A percentile compares a stretch with the other conserved stretches of the same genome.
phyloP scores from a whole-genome alignment of 2,113 vertebrate species.

The Rhegmatorhina hoffmannsi region DNA sequence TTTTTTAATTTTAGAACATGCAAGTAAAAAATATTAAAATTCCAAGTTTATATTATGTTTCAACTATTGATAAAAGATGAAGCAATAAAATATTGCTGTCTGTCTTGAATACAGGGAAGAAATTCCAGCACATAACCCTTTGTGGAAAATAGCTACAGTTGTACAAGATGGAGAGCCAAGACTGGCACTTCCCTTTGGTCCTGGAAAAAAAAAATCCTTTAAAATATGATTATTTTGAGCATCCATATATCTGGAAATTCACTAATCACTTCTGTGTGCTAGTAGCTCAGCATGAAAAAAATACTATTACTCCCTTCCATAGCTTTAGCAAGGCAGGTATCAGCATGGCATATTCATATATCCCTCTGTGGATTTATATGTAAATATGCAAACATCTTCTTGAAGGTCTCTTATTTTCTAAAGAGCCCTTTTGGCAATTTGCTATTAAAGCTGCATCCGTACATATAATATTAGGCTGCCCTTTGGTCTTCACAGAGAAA shows the following conservation, averaged over 20 bases:
- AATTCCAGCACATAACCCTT: background rate
- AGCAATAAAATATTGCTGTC: background rate
- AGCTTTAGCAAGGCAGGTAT: constrained; percentile 43
- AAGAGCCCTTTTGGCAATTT: constrained; percentile 40
- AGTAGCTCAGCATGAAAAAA: constrained; percentile 8
- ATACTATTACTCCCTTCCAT: background rate
- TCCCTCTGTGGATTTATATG: constrained; percentile 19
- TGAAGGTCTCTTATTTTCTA: constrained; percentile 39
- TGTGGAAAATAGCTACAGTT: background rate
- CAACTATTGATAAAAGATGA: background rate
- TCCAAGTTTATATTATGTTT: background rate
- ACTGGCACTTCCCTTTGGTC: background rate
- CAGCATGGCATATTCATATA: constrained; percentile 9
- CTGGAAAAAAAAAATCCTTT: background rate
- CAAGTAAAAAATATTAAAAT: background rate
- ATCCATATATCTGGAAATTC: background rate
- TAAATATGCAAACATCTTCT: constrained; percentile 47
- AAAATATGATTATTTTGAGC: background rate
- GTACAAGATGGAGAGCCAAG: background rate
- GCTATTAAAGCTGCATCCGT: background rate
- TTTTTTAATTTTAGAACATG: background rate
- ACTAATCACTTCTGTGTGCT: background rate
- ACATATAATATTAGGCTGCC: background rate
- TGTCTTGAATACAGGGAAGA: background rate
- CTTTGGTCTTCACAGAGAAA: constrained; percentile 26